phyloP scores from a whole-genome alignment of 2,113 vertebrate species.

The Thomomys bottae region DNA sequence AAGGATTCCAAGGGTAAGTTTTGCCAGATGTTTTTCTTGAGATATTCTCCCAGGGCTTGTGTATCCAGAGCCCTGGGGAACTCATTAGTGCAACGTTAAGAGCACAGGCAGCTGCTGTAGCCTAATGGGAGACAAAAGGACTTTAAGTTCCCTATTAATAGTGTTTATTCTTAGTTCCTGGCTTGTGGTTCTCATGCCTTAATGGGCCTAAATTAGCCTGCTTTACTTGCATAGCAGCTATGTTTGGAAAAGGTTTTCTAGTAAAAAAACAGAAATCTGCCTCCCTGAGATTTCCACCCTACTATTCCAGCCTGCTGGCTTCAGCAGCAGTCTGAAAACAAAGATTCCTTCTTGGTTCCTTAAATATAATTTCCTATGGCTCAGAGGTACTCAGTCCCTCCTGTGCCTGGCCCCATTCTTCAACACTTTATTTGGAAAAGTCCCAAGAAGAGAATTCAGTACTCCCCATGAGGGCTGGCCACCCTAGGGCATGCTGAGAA shows the following conservation, averaged over 20 bases:
- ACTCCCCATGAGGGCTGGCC: background rate
- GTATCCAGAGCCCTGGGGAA: too few relatives aligned
- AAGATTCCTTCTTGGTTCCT: background rate
- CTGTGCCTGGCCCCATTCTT: background rate
- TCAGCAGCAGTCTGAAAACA: background rate
- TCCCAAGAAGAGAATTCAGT: constrained; percentile 8
- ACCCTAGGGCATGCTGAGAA: background rate
- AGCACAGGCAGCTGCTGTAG: too few relatives aligned
- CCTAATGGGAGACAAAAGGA: too few relatives aligned
- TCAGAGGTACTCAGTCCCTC: background rate
- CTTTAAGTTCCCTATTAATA: too few relatives aligned
- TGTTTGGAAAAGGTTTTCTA: constrained; percentile 1
- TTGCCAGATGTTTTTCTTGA: too few relatives aligned
- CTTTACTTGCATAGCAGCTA: background rate
- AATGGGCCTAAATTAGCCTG: too few relatives aligned
- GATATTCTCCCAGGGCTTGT: too few relatives aligned
- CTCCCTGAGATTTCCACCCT: constrained; percentile 29
- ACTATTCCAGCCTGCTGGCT: background rate
- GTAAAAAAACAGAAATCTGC: constrained; percentile 1
- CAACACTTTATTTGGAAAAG: background rate
- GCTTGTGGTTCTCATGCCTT: too few relatives aligned
- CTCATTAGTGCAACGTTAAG: too few relatives aligned
- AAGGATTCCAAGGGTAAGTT: too few relatives aligned
- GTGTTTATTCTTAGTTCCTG: too few relatives aligned
- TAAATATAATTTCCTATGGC: constrained; percentile 5